Evolutionary conservation across 2,113 vertebrate genomes (phyloP), one percentile per base, ranked within the genome.

Genomic region (Aramus guarauna): DNA sequence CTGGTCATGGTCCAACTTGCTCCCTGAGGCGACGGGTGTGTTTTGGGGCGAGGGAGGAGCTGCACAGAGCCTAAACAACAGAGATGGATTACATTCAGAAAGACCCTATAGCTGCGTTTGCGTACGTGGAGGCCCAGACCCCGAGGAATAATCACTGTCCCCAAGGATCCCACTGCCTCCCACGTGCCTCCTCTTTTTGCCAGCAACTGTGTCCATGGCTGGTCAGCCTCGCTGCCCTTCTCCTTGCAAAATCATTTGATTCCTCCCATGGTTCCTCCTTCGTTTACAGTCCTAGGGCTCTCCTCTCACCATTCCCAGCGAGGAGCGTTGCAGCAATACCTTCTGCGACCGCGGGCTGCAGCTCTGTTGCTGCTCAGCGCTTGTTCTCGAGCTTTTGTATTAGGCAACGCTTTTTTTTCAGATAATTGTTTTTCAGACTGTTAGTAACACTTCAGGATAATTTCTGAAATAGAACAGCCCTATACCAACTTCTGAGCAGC

Each of bases 1-100:
- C 37, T 76, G 52, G 64, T 56, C 1, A 0, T 30, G 56, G 41
- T 75, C 48, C 12, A 27, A 26, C 17, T 10, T 0, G 0, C 5
- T 66, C 56, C 59, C 45, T 78, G 79, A 75, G 39, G 48, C 26
- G 32, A 90, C 0, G 5, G 30, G 20, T 78, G 13, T 9, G 1
- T 80, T 85, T 94, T 84, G 43, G 72, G 48, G 39, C 2, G 10
- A 84, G 53, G 43, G 17, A 68, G 36, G 27, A 56, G 26, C 11
- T 85, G 50, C 37, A 62, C 26, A 48, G 60, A 79, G 14, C 36
- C 69, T 91, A 64, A 84, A 93, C 20, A 47, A 37, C 5, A 72
- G 43, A 37, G 16, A 20, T 4, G 1, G 3, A 18, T 64, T 26
- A 58, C 27, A 34, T 15, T 37, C 27, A 52, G 37, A 82, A 92